phyloP scores from a whole-genome alignment of 2,888 invertebrate species.

The Tenthredo notha region DNA sequence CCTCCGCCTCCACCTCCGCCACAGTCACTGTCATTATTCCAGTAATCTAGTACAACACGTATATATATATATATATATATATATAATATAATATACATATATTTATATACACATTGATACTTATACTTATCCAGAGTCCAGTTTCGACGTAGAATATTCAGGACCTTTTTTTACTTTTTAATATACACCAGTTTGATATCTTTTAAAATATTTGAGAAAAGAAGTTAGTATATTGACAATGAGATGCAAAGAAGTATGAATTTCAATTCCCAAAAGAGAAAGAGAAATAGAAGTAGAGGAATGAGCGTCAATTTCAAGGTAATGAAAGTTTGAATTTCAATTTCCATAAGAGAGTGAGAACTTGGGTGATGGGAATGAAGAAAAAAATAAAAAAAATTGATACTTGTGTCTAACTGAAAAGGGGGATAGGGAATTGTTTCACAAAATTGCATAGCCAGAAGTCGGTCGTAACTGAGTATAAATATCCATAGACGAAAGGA shows the following conservation, averaged over 20 bases:
- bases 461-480: constrained; percentile 41
- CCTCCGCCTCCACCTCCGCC: constrained; percentile 35
- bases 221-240: background rate
- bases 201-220: background rate
- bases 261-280: too few species aligned
- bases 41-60: constrained; percentile 44
- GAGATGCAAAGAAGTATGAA: too few species aligned
- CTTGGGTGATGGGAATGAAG: too few species aligned
- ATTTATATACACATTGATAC: background rate
- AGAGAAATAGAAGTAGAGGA: too few species aligned
- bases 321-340: too few species aligned
- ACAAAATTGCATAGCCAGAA: constrained; percentile 33
- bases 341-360: too few species aligned
- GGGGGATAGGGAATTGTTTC: constrained; percentile 36
- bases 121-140: background rate
- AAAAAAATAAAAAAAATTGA: background rate
- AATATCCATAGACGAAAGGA: constrained; percentile 31
- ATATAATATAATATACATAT: background rate
- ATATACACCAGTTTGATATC: background rate
- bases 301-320: too few species aligned
- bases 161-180: background rate
- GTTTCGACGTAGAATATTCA: constrained; percentile 17
- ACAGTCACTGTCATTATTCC: constrained; percentile 4
- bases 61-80: background rate
- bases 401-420: background rate